Evolutionary conservation across 2,888 invertebrate species (phyloP), one percentile per base, ranked within the genome.

Genomic region (Cheilosia scutellata): DNA sequence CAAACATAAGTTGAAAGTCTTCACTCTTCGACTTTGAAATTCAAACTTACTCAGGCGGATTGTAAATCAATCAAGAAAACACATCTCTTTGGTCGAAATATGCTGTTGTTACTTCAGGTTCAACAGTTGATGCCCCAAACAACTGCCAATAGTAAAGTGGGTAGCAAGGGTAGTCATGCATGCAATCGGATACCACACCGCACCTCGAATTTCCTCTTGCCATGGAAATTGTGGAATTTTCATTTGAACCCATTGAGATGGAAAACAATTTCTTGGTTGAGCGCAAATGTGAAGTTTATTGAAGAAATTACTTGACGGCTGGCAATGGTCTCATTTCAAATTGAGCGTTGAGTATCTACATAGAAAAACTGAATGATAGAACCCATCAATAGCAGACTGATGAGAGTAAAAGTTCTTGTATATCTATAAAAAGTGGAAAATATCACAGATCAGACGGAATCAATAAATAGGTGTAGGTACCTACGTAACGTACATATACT

Each of bases 211-310:
- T 40, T 65, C 6, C 27, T 37, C n/a, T 31, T 31, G 7, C 5
- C 33, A 25, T 47, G 33, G 47, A 33, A 63, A 63, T 47, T 31
- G 31, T 13, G 4, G 20, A 63, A 25, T 16, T 57, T 40, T 29
- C 20, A 51, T 58, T 60, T 49, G 40, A 51, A 71, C 11, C 13
- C 40, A 27, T 27, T 60, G 71, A 60, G 49, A 37, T 71, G 60
- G 60, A 71, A 71, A 60, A 6, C 58, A 40, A 71, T 71, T 71
- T 60, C 49, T n/a, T 60, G 71, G 58, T 71, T 71, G 25, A 37
- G 40, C 4, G 33, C 20, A 49, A 47, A 33, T 3, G 40, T 42
- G 42, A 60, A 42, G 13, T 60, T 60, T 42, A 29, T 42, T 44
- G 42, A 13, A 27, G 29, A 4, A 11, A 37, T 11, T 37, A 37